These are phyloP conservation scores for Diplodus puntazzo DNA, from an alignment of 2,797 vertebrate species.

Conservation along the genomic window DNA sequence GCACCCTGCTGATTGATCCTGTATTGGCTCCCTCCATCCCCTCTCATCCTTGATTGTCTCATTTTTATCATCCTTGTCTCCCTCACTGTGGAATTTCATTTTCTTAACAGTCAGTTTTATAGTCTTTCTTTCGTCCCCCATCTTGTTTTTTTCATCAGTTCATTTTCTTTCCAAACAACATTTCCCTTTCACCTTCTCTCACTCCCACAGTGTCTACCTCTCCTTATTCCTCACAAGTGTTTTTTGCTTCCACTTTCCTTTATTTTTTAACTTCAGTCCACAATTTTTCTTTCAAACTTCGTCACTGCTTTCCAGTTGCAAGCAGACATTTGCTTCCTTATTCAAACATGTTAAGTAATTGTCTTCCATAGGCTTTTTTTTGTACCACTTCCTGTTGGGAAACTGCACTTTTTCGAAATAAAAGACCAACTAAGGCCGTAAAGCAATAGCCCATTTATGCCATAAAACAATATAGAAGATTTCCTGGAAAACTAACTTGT, in stretches of 20 bases:
- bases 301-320: not conserved
- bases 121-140: not conserved
- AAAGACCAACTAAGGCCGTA: not conserved
- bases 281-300: not conserved
- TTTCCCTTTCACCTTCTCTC: too few relatives aligned
- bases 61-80: constrained; percentile 43
- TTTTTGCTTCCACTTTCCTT: not conserved
- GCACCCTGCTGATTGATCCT: constrained; percentile 65
- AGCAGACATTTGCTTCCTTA: not conserved
- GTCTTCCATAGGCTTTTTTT: not conserved
- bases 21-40: constrained; percentile 39
- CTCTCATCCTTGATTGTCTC: constrained; percentile 44
- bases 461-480: not conserved
- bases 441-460: not conserved
- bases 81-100: not conserved
- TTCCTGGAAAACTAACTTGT: not conserved
- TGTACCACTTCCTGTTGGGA: not conserved
- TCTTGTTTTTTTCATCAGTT: constrained; percentile 1
- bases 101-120: too few relatives aligned
- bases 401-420: not conserved
- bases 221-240: not conserved
- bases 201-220: not conserved
- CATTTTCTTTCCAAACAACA: not conserved
- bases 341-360: not conserved
- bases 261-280: not conserved